phyloP scores from a whole-genome alignment of 2,797 vertebrate species.

The Falco naumanni region DNA sequence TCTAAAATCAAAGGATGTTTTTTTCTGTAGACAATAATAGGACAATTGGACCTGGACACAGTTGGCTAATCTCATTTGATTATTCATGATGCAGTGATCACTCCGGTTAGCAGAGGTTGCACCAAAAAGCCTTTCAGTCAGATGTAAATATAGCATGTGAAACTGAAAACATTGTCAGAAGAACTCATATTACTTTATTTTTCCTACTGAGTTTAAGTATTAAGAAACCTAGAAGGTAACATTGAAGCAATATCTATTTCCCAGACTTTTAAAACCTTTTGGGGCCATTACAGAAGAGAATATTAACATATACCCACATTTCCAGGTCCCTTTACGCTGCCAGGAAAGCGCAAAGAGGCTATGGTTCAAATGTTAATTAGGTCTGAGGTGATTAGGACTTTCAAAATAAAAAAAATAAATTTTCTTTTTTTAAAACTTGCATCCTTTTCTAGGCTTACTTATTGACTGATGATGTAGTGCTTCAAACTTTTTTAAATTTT shows the following conservation, averaged over 20 bases:
- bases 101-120: not conserved
- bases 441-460: not conserved
- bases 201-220: not conserved
- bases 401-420: not conserved
- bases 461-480: not conserved
- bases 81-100: conserved; percentile 46
- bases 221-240: not conserved
- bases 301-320: not conserved
- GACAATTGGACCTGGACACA: conserved; percentile 32
- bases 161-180: not conserved
- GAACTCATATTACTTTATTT: not conserved
- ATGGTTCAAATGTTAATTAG: not conserved
- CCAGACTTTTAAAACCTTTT: not conserved
- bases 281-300: not conserved
- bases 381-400: not conserved
- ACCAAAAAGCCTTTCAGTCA: not conserved
- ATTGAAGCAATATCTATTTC: not conserved
- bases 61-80: conserved; percentile 57
- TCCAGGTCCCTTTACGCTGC: not conserved
- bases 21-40: conserved; percentile 13
- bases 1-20: not conserved
- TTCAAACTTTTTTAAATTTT: not conserved
- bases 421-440: not conserved
- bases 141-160: not conserved
- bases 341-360: not conserved